These are phyloP conservation scores for Pocillopora grandis DNA, from an alignment of 92 coral and sea anemone genomes.

Conservation along the genomic window DNA sequence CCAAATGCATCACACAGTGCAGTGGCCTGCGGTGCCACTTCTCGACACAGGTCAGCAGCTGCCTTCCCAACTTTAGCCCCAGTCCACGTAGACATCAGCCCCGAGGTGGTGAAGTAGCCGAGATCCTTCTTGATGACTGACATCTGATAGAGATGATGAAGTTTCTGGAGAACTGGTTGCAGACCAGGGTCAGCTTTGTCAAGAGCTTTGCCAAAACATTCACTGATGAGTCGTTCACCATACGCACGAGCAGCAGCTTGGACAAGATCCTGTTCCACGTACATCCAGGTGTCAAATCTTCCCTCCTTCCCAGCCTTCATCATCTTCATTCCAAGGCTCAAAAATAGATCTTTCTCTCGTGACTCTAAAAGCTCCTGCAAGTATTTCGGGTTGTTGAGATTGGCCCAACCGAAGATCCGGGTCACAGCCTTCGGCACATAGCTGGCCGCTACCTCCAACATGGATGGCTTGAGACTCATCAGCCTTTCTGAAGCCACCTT, in stretches of 20 bases:
- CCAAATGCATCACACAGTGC: slow-evolving; percentile 88
- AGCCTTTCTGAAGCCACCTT: slow-evolving; percentile 80
- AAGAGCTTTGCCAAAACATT: slow-evolving; percentile 59
- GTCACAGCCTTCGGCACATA: slow-evolving; percentile 49
- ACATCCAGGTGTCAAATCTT: slow-evolving; percentile 82
- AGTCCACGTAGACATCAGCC: slow-evolving; percentile 58
- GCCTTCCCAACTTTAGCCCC: slow-evolving; percentile 69
- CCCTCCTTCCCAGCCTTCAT: slow-evolving; percentile 77
- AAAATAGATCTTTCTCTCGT: slow-evolving; percentile 68
- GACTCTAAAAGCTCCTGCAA: slow-evolving; percentile 65
- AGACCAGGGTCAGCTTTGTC: slow-evolving; percentile 61
- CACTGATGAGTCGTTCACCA: slow-evolving; percentile 81
- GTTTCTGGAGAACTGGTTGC: slow-evolving; percentile 64
- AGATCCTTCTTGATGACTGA: slow-evolving; percentile 63
- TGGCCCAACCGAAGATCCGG: slow-evolving; percentile 59
- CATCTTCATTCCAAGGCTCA: slow-evolving; percentile 74
- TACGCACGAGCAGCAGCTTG: slow-evolving; percentile 82
- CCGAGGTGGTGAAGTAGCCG: slow-evolving; percentile 68
- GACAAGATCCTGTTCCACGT: slow-evolving; percentile 71
- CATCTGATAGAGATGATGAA: slow-evolving; percentile 71
- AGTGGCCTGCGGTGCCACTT: slow-evolving; percentile 78
- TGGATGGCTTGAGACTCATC: slow-evolving; percentile 65
- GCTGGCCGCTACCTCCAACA: slow-evolving; percentile 60
- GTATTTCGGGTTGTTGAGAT: slow-evolving; percentile 57
- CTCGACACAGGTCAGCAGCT: slow-evolving; percentile 76